Evolutionary conservation across 2,888 invertebrate genomes (phyloP), one percentile per base, ranked within the genome.

Genomic region (Stenichneumon culpator): DNA sequence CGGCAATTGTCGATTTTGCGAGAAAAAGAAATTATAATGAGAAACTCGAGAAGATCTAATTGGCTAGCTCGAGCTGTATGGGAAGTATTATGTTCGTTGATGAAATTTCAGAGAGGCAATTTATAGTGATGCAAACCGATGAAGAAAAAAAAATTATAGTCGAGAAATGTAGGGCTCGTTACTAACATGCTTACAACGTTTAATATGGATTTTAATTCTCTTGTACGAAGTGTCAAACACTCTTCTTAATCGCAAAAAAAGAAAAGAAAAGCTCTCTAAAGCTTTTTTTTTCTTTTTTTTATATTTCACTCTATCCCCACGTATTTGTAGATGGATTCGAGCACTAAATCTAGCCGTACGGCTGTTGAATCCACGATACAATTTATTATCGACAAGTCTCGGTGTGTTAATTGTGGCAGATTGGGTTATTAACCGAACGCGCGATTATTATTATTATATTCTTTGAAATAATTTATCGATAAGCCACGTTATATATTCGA

Each of bases 301-400:
- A 0, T 52, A 47, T 50, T 54, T 57, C 63, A 63, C 16, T 63
- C 63, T 63, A 63, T 32, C 63, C 63, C 63, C 60, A 68, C 79
- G 69, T 39, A 54, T 70, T 70, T 54, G 50, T 68, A n/a, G 39
- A 32, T 28, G 57, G 22, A 28, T 47, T 25, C 73, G 78, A 47
- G 70, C 22, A 44, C 73, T 47, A 57, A 74, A 63, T n/a, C 28
- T 25, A 69, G 65, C 16, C 36, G 44, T 39, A 28, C 19, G 63
- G 50, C 54, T 63, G 39, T 69, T 60, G 67, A 84, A 84, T 81
- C 63, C 69, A 44, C 16, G 54, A n/a, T 54, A 79, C 68, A 90
- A 89, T 92, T 93, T 93, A 92, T 92, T 92, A 92, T 86, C 89
- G 90, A 91, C 83, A 88, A 92, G 89, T 89, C 90, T 91, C 92